phyloP scores from a whole-genome alignment of 2,888 invertebrate species.

The Salpingus planirostris region DNA sequence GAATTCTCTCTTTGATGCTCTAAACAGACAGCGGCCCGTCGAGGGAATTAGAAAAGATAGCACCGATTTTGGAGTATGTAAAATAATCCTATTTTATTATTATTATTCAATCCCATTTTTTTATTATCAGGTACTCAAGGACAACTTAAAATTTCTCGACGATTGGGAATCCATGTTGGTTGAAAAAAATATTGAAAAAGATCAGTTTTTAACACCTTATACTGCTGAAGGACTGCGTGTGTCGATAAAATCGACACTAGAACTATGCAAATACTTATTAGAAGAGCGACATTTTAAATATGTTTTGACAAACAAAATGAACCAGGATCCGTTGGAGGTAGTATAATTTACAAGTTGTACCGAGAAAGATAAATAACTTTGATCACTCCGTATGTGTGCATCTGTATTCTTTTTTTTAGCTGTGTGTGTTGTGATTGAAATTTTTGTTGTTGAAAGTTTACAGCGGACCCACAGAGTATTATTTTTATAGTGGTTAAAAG shows the following conservation, averaged over 20 bases:
- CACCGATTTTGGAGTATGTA: slow-evolving; percentile 1
- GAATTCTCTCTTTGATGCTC: background rate
- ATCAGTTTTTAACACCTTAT: background rate
- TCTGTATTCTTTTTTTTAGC: background rate
- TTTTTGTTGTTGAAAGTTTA: no score
- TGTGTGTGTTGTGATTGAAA: background rate
- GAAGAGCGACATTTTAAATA: background rate
- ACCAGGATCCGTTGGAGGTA: slow-evolving; percentile 1
- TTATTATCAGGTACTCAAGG: background rate
- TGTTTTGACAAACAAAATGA: slow-evolving; percentile 2
- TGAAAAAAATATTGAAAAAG: no score
- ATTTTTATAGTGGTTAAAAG: no score
- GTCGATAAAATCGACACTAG: background rate
- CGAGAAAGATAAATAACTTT: no score
- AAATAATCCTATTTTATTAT: background rate
- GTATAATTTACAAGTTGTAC: background rate
- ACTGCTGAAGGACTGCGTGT: background rate
- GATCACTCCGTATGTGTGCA: no score
- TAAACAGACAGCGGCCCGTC: background rate
- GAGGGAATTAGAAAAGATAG: background rate
- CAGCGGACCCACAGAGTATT: no score
- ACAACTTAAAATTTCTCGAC: background rate
- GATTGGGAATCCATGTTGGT: no score
- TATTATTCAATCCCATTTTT: background rate
- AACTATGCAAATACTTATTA: background rate